A percentile compares a stretch with the other conserved stretches of the same genome.
phyloP scores from a whole-genome alignment of 1,140 invertebrate genomes.

The Danaus plexippus region DNA sequence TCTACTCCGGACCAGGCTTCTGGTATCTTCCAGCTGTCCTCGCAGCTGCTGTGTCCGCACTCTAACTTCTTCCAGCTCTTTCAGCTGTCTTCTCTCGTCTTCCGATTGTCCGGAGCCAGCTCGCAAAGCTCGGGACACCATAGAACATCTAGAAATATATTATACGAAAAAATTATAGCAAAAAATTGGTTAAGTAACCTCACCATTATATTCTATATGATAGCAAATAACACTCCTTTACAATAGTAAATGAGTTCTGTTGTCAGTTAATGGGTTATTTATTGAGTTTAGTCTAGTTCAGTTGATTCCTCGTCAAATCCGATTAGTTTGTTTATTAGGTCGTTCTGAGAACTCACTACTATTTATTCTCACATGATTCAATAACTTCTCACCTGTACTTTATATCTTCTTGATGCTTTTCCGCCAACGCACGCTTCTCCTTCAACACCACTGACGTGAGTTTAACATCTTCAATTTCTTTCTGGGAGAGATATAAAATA shows the following conservation, averaged over 20 bases:
- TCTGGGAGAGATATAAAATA: conserved; percentile 24
- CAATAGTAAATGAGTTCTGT: too few relatives aligned
- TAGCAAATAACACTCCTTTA: too few relatives aligned
- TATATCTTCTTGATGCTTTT: conserved; percentile 52
- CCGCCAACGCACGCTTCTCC: conserved; percentile 42
- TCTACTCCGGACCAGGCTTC: neutral
- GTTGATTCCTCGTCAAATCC: too few relatives aligned
- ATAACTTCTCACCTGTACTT: conserved; percentile 37
- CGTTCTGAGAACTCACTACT: too few relatives aligned
- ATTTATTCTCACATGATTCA: too few relatives aligned
- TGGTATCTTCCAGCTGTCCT: neutral
- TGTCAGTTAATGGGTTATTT: too few relatives aligned
- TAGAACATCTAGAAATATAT: conserved; percentile 32
- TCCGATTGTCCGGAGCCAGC: conserved; percentile 10
- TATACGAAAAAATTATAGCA: too few relatives aligned
- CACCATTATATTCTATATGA: too few relatives aligned
- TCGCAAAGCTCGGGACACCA: conserved; percentile 30
- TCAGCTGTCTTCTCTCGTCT: conserved; percentile 30
- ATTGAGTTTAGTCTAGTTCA: too few relatives aligned
- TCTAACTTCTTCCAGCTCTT: conserved; percentile 3
- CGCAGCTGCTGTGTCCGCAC: neutral
- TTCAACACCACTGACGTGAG: conserved; percentile 28
- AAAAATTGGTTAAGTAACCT: too few relatives aligned
- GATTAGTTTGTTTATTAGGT: too few relatives aligned
- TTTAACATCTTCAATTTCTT: conserved; percentile 36